Evolutionary conservation across 1,140 invertebrate genomes (phyloP).

Genomic region (Aleiodes sp.): DNA sequence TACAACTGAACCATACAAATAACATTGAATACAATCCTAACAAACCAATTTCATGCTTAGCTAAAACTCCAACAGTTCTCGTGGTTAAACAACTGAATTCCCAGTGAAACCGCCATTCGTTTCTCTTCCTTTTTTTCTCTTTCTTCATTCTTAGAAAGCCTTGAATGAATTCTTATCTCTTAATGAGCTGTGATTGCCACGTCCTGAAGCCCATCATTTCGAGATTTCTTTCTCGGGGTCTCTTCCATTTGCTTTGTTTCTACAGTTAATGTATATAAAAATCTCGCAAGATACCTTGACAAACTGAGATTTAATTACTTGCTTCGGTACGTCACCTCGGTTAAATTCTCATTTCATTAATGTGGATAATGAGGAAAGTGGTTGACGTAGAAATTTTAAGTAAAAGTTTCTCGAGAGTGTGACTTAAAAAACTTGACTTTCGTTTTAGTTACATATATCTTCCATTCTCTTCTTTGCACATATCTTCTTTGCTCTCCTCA

Average conservation of each 20-base stretch:
- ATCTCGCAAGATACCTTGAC: slow-evolving; percentile 5
- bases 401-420: slow-evolving; percentile 8
- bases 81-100: too few relatives aligned
- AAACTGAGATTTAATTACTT: slow-evolving; percentile 33
- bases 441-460: neutral
- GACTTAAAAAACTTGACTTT: slow-evolving; percentile 16
- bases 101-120: too few relatives aligned
- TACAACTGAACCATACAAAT: slow-evolving; percentile 2
- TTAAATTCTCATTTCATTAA: slow-evolving; percentile 31
- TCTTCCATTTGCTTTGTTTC: neutral
- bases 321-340: slow-evolving; percentile 23
- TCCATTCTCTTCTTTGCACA: neutral
- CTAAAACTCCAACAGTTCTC: neutral
- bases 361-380: slow-evolving; percentile 24
- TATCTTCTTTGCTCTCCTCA: neutral
- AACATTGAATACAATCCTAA: neutral
- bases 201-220: neutral
- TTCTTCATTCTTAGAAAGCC: too few relatives aligned
- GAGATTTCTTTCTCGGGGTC: neutral
- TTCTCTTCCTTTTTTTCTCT: too few relatives aligned
- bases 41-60: neutral
- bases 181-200: too few relatives aligned
- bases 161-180: too few relatives aligned
- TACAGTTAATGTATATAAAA: neutral
- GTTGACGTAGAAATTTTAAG: slow-evolving; percentile 16